phyloP scores from a whole-genome alignment of 2,797 vertebrate genomes.

The Peromyscus attwateri region DNA sequence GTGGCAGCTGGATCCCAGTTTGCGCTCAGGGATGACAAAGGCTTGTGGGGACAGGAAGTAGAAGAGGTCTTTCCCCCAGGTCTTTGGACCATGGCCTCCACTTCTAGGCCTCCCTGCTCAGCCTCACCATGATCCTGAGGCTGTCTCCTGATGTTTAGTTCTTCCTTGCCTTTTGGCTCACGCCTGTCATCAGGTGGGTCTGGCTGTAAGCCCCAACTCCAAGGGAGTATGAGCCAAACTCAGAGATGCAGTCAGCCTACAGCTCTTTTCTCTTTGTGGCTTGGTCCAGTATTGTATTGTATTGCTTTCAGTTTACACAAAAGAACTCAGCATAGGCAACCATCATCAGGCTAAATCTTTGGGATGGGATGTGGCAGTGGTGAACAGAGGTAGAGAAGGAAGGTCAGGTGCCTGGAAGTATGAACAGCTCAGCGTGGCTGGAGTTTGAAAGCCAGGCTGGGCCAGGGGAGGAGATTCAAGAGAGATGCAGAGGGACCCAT shows the following conservation, averaged over 20 bases:
- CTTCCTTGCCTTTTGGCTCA: not conserved
- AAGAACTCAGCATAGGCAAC: not conserved
- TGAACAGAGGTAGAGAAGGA: not conserved
- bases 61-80: not conserved
- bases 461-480: not conserved
- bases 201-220: not conserved
- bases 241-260: not conserved
- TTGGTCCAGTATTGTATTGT: fast-evolving
- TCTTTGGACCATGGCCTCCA: not conserved
- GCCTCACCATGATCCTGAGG: not conserved
- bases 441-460: not conserved
- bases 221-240: not conserved
- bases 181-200: not conserved
- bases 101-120: not conserved
- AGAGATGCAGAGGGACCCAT: not conserved
- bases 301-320: not conserved
- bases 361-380: too few species aligned
- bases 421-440: not conserved
- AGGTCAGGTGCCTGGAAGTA: not conserved
- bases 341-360: too few species aligned
- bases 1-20: not conserved
- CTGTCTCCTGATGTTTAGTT: not conserved
- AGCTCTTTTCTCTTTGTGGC: not conserved
- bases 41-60: not conserved
- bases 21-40: not conserved